These are phyloP conservation scores for Palythoa heliodiscus DNA, from an alignment of 92 coral and sea anemone genomes.

Conservation along the genomic window DNA sequence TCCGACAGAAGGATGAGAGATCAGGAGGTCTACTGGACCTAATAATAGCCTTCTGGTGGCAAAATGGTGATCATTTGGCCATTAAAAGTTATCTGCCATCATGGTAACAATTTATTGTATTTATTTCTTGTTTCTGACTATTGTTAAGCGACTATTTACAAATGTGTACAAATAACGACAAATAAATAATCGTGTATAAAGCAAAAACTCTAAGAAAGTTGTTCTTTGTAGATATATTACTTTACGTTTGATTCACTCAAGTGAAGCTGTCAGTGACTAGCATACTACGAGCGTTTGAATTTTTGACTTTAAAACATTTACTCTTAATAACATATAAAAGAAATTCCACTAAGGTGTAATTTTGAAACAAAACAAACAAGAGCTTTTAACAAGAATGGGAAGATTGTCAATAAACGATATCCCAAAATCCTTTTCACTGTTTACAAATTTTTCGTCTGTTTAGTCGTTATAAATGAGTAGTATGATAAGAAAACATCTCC, in stretches of 20 bases:
- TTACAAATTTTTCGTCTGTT: too few species aligned
- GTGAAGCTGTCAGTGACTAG: background rate
- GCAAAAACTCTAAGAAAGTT: background rate
- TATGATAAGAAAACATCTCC: too few species aligned
- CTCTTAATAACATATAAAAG: background rate
- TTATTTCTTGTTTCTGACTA: background rate
- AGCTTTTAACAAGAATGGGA: too few species aligned
- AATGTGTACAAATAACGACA: background rate
- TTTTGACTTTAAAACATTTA: background rate
- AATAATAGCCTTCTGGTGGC: too few species aligned
- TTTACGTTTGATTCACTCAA: conserved; percentile 11
- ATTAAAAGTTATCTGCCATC: background rate
- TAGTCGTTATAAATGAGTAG: too few species aligned
- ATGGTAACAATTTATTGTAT: background rate
- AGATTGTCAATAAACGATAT: too few species aligned
- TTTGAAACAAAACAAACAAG: too few species aligned
- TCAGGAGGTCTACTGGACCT: too few species aligned
- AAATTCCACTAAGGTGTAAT: background rate
- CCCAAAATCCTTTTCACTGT: too few species aligned
- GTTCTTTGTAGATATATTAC: background rate
- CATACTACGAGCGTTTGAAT: too few species aligned
- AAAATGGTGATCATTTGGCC: background rate
- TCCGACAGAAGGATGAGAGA: too few species aligned
- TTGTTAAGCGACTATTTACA: conserved; percentile 15
- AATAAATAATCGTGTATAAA: background rate